These are phyloP conservation scores for Microtus pennsylvanicus DNA, from an alignment of 2,113 vertebrate genomes.

Conservation along the genomic window DNA sequence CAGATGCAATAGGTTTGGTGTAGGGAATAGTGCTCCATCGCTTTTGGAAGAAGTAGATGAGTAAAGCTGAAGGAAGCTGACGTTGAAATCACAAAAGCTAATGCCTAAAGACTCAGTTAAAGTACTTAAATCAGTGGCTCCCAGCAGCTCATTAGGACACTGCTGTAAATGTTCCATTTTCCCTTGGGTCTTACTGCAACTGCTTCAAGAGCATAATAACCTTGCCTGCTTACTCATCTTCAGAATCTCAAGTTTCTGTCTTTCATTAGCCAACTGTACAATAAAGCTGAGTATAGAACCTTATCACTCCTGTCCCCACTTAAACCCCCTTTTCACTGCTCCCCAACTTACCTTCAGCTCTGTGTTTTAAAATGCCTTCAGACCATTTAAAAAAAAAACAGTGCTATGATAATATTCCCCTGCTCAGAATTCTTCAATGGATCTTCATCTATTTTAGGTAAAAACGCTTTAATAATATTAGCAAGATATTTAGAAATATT, in stretches of 20 bases:
- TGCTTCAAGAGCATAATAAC: slow-evolving; percentile 12
- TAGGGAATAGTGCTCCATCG: background rate
- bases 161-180: slow-evolving; percentile 42
- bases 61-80: slow-evolving; percentile 2
- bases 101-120: slow-evolving; percentile 3
- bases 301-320: background rate
- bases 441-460: slow-evolving; percentile 20
- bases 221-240: slow-evolving; percentile 49
- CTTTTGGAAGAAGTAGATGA: background rate
- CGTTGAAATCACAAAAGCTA: slow-evolving; percentile 25
- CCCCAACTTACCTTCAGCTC: background rate
- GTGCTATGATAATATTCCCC: background rate
- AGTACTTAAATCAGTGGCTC: background rate
- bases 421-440: slow-evolving; percentile 23
- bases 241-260: background rate
- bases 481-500: slow-evolving; percentile 23
- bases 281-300: background rate
- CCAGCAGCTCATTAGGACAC: background rate
- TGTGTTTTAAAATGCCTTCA: slow-evolving; percentile 43
- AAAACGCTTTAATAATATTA: slow-evolving; percentile 46
- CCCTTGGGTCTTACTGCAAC: slow-evolving; percentile 25
- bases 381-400: background rate
- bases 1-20: background rate
- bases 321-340: background rate
- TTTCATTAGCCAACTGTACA: slow-evolving; percentile 51